phyloP scores from a whole-genome alignment of 2,113 vertebrate species.

The Urocolius indicus region DNA sequence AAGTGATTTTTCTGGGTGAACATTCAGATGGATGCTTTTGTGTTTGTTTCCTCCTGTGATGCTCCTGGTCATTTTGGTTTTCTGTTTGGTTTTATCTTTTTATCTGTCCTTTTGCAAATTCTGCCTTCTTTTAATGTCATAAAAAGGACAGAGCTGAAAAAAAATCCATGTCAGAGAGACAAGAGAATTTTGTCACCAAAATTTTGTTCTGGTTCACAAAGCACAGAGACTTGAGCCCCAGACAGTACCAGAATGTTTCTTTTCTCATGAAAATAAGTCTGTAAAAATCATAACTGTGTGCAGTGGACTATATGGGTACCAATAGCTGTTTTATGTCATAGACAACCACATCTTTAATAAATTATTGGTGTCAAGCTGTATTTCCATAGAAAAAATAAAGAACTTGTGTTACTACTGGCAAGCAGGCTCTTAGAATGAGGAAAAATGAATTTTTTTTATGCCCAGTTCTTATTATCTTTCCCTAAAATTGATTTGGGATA shows the following conservation, averaged over 20 bases:
- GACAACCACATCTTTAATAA: not conserved
- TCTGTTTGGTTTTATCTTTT: not conserved
- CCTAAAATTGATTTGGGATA: not conserved
- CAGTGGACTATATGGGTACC: not conserved
- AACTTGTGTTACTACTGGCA: not conserved
- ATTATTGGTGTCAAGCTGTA: not conserved
- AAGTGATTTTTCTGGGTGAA: not conserved
- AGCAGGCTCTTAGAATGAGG: not conserved
- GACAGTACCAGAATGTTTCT: not conserved
- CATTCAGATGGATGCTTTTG: not conserved
- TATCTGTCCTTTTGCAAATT: constrained; percentile 82
- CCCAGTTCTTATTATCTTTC: not conserved
- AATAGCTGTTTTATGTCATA: not conserved
- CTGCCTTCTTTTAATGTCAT: constrained; percentile 67
- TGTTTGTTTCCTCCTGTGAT: not conserved
- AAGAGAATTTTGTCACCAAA: constrained; percentile 6
- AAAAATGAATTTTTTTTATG: not conserved
- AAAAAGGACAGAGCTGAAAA: constrained; percentile 81
- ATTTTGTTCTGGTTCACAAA: not conserved
- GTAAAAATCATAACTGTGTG: not conserved
- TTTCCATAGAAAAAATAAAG: not conserved
- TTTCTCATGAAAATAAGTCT: not conserved
- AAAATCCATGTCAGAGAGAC: constrained; percentile 57
- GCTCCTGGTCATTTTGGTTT: constrained; percentile 72
- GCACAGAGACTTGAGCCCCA: not conserved